Conservation (phyloP, 2,797 vertebrate species). For the Urosaurus nigricauda region DNA sequence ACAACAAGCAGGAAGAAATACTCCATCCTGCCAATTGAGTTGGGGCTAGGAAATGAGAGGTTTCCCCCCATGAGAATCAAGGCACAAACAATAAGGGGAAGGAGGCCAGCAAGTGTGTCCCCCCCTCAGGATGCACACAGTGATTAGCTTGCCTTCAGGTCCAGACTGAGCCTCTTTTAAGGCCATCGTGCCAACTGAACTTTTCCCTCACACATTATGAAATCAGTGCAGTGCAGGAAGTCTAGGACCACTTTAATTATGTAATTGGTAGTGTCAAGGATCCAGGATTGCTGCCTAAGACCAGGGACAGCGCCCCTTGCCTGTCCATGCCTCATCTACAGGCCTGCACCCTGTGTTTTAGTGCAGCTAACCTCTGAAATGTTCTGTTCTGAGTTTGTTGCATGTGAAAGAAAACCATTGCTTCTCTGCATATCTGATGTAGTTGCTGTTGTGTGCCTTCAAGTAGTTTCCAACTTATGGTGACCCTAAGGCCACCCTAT, state of each 20-base stretch:
- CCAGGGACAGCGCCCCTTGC: too few species aligned
- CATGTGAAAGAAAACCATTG: background rate
- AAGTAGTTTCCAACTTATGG: too few species aligned
- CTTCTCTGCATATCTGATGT: too few species aligned
- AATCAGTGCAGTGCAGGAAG: background rate
- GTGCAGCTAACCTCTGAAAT: background rate
- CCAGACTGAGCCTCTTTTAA: slow-evolving; percentile 7
- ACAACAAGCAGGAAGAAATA: slow-evolving; percentile 43
- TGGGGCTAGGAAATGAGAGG: slow-evolving; percentile 17
- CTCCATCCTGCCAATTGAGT: background rate
- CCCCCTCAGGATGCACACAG: slow-evolving; percentile 28
- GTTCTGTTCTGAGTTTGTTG: background rate
- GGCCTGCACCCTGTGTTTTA: background rate
- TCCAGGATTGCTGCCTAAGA: background rate
- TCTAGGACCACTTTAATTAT: background rate
- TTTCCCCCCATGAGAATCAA: slow-evolving; percentile 31
- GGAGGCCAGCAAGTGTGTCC: background rate
- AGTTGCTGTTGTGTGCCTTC: too few species aligned
- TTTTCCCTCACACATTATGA: background rate
- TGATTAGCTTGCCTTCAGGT: background rate
- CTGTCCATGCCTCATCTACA: background rate
- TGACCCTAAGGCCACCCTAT: too few species aligned
- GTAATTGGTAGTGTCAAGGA: background rate
- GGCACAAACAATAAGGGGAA: slow-evolving; percentile 30
- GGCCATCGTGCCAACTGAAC: background rate